Percentiles rank a stretch among this genome's conserved stretches.
Evolutionary conservation across 2,888 invertebrate genomes (phyloP).

Genomic region (Acanthosepion lycidas): DNA sequence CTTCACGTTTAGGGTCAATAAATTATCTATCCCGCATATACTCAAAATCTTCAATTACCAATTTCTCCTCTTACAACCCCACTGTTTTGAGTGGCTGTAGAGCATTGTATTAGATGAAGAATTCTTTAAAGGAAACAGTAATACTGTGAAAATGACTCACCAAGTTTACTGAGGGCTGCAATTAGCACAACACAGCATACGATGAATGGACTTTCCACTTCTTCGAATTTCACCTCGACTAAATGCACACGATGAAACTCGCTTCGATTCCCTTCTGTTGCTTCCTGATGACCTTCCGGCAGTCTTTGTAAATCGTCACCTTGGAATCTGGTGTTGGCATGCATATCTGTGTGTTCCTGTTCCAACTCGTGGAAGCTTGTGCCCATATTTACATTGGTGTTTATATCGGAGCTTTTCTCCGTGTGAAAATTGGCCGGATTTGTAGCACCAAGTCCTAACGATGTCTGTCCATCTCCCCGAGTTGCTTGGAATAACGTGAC

Average conservation of each 20-base stretch:
- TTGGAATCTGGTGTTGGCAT: neutral
- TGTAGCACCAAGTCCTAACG: neutral
- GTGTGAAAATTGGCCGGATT: neutral
- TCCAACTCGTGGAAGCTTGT: neutral
- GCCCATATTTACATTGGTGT: neutral
- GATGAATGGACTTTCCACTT: constrained; percentile 75
- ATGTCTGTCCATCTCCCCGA: neutral
- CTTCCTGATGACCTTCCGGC: neutral
- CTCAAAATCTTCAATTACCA: no score
- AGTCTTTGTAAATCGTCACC: neutral
- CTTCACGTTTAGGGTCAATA: no score
- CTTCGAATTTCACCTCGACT: constrained; percentile 72
- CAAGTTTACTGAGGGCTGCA: constrained; percentile 77
- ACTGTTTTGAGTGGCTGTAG: no score
- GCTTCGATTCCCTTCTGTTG: neutral
- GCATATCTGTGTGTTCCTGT: neutral
- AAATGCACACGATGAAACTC: constrained; percentile 65
- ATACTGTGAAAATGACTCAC: constrained; percentile 68
- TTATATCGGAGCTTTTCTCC: neutral
- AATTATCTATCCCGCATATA: no score
- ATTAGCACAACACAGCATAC: constrained; percentile 76
- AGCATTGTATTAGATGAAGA: no score
- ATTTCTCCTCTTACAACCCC: no score
- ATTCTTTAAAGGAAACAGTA: neutral
- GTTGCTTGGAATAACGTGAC: neutral